Evolutionary conservation across 2,888 invertebrate species (phyloP).

Genomic region (Incurvaria masculella): DNA sequence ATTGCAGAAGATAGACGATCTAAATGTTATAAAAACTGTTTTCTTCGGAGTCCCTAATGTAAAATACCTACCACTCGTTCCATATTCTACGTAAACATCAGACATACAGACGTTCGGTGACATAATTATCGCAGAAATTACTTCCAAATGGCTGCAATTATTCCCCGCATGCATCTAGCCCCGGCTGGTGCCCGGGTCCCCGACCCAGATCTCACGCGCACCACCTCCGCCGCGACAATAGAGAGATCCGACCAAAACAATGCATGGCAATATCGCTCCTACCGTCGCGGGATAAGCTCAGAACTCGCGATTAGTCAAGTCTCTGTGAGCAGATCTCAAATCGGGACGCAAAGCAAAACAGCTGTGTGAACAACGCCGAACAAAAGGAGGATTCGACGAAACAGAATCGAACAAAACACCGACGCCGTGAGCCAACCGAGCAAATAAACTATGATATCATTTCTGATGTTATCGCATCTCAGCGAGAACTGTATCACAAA

Average conservation of each 20-base stretch:
- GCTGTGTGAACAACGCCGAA: neutral
- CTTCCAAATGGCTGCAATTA: conserved; percentile 5
- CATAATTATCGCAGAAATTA: neutral
- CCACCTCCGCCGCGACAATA: neutral
- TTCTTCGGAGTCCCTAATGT: no score
- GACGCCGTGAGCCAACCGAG: neutral
- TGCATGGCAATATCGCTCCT: neutral
- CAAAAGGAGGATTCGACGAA: no score
- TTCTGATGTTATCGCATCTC: neutral
- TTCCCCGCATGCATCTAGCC: conserved; percentile 19
- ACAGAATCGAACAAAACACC: neutral
- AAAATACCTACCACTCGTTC: no score
- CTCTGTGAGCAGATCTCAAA: neutral
- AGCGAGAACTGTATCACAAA: neutral
- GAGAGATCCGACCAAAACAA: neutral
- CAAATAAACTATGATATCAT: neutral
- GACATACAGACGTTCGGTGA: neutral
- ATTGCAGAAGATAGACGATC: no score
- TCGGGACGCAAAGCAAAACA: neutral
- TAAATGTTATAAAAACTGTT: no score
- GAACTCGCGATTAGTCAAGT: neutral
- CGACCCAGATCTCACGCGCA: conserved; percentile 51
- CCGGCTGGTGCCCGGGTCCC: conserved; percentile 22
- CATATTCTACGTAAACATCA: no score
- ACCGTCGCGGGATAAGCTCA: neutral